Evolutionary conservation across 2,797 vertebrate genomes (phyloP).

Genomic region (Sebastes matsubarae): DNA sequence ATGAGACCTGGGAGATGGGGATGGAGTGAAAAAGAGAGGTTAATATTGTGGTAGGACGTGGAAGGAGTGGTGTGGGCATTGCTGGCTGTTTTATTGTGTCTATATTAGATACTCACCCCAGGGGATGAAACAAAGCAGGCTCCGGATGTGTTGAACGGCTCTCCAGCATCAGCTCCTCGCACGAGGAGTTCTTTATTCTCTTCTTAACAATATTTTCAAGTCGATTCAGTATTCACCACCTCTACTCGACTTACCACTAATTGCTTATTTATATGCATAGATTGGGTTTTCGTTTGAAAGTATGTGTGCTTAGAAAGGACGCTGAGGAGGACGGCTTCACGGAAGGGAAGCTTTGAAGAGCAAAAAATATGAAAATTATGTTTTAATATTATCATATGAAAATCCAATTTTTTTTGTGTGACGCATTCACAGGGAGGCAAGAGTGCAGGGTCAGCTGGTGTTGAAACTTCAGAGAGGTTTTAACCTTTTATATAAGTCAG

Average conservation of each 20-base stretch:
- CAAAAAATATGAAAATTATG: not conserved
- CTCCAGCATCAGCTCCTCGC: slow-evolving; percentile 4
- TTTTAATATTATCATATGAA: slow-evolving; percentile 8
- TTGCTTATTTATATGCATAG: slow-evolving; percentile 48
- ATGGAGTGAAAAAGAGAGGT: slow-evolving; percentile 18
- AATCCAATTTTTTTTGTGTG: not conserved
- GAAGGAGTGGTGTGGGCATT: slow-evolving; percentile 26
- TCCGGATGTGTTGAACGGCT: slow-evolving; percentile 16
- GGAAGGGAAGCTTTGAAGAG: slow-evolving; percentile 26
- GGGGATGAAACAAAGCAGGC: slow-evolving; percentile 27
- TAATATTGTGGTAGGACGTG: slow-evolving; percentile 25
- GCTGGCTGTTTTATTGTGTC: slow-evolving; percentile 50
- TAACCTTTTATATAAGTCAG: slow-evolving; percentile 30
- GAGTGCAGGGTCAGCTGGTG: not conserved
- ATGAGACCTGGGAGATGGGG: slow-evolving; percentile 8
- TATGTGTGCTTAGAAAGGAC: slow-evolving; percentile 3
- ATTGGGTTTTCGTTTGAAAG: slow-evolving; percentile 45
- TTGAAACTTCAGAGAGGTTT: slow-evolving; percentile 43
- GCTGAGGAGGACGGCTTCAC: not conserved
- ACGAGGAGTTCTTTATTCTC: slow-evolving; percentile 31
- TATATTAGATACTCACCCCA: slow-evolving; percentile 30
- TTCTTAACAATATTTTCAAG: slow-evolving; percentile 20
- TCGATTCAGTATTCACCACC: slow-evolving; percentile 34
- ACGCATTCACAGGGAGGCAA: not conserved
- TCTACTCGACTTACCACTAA: slow-evolving; percentile 16